These are phyloP conservation scores for Oophaga sylvatica DNA, from an alignment of 2,797 vertebrate species.

Conservation along the genomic window DNA sequence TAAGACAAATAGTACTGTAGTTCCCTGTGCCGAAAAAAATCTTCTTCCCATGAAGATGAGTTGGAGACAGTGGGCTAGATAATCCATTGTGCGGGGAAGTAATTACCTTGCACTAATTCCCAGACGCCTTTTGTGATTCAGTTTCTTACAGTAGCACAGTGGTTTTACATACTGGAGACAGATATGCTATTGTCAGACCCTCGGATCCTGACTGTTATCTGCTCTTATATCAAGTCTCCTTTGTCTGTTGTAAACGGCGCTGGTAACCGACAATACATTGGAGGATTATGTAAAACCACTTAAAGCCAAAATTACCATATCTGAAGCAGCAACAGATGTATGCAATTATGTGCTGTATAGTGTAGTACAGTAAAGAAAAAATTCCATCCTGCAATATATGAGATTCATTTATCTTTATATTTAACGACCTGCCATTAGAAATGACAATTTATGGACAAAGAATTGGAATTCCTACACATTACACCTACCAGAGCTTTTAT, in stretches of 20 bases:
- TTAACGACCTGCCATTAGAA: background rate
- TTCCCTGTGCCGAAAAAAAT: background rate
- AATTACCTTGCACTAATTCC: conserved; percentile 31
- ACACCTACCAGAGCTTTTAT: no score
- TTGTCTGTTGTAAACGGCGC: conserved; percentile 3
- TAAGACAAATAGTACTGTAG: background rate
- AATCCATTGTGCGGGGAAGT: background rate
- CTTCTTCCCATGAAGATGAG: conserved; percentile 7
- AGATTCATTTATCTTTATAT: background rate
- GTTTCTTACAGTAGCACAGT: conserved; percentile 23
- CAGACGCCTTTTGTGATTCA: conserved; percentile 20
- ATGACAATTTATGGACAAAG: no score
- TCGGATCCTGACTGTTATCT: background rate
- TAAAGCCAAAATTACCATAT: background rate
- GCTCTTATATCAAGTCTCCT: background rate
- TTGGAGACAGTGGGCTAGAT: background rate
- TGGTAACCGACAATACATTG: background rate
- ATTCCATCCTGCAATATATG: background rate
- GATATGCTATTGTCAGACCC: conserved; percentile 19
- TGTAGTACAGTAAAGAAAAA: background rate
- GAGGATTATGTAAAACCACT: conserved; percentile 9
- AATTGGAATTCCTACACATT: no score
- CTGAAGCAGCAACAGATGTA: background rate
- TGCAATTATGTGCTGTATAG: background rate
- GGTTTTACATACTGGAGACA: conserved; percentile 24